phyloP scores from a whole-genome alignment of 2,888 invertebrate genomes.

The Melinaea menophilus region DNA sequence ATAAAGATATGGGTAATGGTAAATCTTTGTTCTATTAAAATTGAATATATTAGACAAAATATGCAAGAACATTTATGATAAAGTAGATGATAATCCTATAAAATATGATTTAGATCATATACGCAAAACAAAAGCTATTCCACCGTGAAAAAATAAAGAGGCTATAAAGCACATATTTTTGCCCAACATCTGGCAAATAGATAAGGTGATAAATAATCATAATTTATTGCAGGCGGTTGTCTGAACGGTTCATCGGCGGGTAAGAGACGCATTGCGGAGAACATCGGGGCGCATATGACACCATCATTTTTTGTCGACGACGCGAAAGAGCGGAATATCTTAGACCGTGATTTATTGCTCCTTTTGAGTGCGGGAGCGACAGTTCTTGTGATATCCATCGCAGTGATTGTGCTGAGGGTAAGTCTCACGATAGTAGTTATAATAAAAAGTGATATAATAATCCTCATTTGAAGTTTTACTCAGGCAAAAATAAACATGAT shows the following conservation, averaged over 20 bases:
- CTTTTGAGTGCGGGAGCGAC: slow-evolving; percentile 49
- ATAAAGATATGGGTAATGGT: slow-evolving; percentile 81
- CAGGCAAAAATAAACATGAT: too few species aligned
- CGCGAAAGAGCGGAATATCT: slow-evolving; percentile 44
- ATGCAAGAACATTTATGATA: neutral
- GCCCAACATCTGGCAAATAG: slow-evolving; percentile 4
- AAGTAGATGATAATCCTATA: neutral
- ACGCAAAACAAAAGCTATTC: neutral
- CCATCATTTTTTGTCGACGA: slow-evolving; percentile 62
- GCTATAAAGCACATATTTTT: slow-evolving; percentile 5
- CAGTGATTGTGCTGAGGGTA: slow-evolving; percentile 58
- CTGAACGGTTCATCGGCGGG: slow-evolving; percentile 84
- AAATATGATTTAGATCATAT: neutral
- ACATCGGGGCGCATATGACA: slow-evolving; percentile 57
- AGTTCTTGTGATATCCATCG: slow-evolving; percentile 44
- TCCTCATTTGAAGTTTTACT: too few species aligned
- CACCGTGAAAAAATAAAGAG: neutral
- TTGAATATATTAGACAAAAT: neutral
- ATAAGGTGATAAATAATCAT: slow-evolving; percentile 25
- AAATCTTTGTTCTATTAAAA: neutral
- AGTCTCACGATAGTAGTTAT: slow-evolving; percentile 19
- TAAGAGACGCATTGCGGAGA: slow-evolving; percentile 82
- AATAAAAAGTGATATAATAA: neutral
- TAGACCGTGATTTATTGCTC: slow-evolving; percentile 53
- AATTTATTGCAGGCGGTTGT: slow-evolving; percentile 79